Evolutionary conservation across 2,888 invertebrate genomes (phyloP).

Genomic region (Hirtodrosophila confusa): DNA sequence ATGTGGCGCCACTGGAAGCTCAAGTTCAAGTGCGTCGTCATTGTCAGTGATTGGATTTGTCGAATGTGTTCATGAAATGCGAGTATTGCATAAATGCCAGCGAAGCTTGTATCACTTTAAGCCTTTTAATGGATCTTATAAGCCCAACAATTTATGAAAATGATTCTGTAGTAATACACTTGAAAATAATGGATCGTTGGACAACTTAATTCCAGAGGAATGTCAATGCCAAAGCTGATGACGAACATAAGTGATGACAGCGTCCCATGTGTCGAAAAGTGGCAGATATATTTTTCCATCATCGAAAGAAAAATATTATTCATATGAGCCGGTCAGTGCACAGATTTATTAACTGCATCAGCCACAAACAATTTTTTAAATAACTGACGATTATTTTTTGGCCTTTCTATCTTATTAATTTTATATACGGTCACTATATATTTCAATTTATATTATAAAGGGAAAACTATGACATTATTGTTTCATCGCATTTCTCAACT

Average conservation of each 20-base stretch:
- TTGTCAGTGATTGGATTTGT: conserved; percentile 60
- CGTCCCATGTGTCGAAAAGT: background rate
- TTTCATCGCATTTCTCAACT: too few relatives aligned
- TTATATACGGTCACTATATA: too few relatives aligned
- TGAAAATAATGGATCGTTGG: conserved; percentile 26
- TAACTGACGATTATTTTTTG: too few relatives aligned
- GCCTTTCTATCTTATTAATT: too few relatives aligned
- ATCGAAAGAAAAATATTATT: too few relatives aligned
- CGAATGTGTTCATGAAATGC: conserved; percentile 27
- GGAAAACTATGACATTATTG: too few relatives aligned
- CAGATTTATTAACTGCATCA: too few relatives aligned
- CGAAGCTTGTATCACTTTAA: conserved; percentile 54
- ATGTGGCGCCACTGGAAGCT: conserved; percentile 50
- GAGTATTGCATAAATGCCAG: conserved; percentile 11
- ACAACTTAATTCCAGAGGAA: conserved; percentile 35
- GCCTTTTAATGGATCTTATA: conserved; percentile 60
- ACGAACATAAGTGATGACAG: conserved; percentile 22
- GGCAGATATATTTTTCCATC: too few relatives aligned
- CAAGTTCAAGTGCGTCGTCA: conserved; percentile 69
- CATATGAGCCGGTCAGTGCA: too few relatives aligned
- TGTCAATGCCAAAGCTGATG: conserved; percentile 62
- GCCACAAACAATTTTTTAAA: too few relatives aligned
- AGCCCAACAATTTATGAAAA: conserved; percentile 31
- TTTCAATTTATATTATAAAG: too few relatives aligned
- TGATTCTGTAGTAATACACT: conserved; percentile 37